Percentiles rank a stretch among this genome's conserved stretches.
Evolutionary conservation across 2,888 invertebrate genomes (phyloP).

Genomic region (Cenopis cana): DNA sequence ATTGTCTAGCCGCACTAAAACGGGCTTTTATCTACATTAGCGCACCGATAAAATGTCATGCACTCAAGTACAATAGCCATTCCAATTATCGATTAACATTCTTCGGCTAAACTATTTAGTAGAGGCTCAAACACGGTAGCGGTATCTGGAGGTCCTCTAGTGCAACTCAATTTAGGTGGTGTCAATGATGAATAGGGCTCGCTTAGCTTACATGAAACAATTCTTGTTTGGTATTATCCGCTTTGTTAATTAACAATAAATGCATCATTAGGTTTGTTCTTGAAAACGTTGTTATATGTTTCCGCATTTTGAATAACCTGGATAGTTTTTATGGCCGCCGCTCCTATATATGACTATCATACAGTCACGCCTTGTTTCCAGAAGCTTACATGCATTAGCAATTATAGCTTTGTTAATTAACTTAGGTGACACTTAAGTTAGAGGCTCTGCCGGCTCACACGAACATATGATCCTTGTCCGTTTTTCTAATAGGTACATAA

Average conservation of each 20-base stretch:
- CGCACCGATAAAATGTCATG: slow-evolving; percentile 26
- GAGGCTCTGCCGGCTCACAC: background rate
- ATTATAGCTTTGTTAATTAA: slow-evolving; percentile 1
- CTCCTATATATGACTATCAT: background rate
- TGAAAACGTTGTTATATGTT: slow-evolving; percentile 32
- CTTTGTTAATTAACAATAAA: slow-evolving; percentile 21
- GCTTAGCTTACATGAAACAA: slow-evolving; percentile 44
- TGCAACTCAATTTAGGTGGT: slow-evolving; percentile 33
- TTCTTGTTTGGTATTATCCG: slow-evolving; percentile 38
- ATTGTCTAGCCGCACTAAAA: slow-evolving; percentile 24
- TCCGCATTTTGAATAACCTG: slow-evolving; percentile 27
- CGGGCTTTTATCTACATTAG: slow-evolving; percentile 29
- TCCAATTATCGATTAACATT: slow-evolving; percentile 16
- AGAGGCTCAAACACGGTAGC: slow-evolving; percentile 25
- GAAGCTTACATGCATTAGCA: slow-evolving; percentile 1
- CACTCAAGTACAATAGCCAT: slow-evolving; percentile 25
- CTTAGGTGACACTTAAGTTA: background rate
- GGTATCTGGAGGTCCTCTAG: slow-evolving; percentile 13
- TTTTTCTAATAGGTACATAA: no score
- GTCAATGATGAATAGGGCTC: slow-evolving; percentile 37
- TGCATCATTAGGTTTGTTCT: slow-evolving; percentile 37
- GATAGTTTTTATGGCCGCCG: slow-evolving; percentile 19
- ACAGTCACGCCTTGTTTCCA: background rate
- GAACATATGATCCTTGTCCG: no score
- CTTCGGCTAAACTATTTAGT: slow-evolving; percentile 4